These are phyloP conservation scores for Brachionus rotundiformis DNA, from an alignment of 1,140 invertebrate species.

Conservation along the genomic window DNA sequence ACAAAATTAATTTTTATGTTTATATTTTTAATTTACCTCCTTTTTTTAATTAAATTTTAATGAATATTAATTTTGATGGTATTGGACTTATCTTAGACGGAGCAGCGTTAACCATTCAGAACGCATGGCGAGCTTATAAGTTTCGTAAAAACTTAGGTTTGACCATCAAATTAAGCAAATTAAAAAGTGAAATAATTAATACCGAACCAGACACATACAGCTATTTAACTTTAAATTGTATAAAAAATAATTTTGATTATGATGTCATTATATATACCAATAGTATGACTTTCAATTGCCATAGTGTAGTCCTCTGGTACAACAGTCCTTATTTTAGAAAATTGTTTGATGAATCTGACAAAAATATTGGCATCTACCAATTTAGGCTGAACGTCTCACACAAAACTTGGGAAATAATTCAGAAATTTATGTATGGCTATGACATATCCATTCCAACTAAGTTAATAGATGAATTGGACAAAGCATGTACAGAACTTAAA, in stretches of 20 bases:
- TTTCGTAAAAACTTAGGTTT: not conserved
- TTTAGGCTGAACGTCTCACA: not conserved
- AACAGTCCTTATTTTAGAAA: conserved; percentile 28
- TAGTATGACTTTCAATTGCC: not conserved
- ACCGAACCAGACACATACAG: not conserved
- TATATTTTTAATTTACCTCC: conserved; percentile 30
- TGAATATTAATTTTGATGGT: conserved; percentile 15
- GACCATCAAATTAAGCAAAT: not conserved
- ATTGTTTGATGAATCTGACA: not conserved
- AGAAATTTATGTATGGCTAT: conserved; percentile 12
- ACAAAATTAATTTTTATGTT: not conserved
- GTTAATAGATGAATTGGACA: not conserved
- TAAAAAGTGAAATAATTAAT: not conserved
- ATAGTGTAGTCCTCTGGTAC: conserved; percentile 23
- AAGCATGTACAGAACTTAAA: not conserved
- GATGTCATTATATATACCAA: conserved; percentile 12
- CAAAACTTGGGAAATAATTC: conserved; percentile 16
- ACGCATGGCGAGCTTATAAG: conserved; percentile 14
- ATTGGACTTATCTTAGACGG: not conserved
- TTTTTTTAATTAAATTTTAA: conserved; percentile 31
- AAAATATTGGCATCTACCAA: not conserved
- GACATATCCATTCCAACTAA: not conserved
- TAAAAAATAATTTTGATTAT: conserved; percentile 3
- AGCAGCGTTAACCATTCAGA: conserved; percentile 21
- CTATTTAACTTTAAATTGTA: not conserved